Conservation (phyloP, 1,140 invertebrate genomes). For the Ostrea edulis region DNA sequence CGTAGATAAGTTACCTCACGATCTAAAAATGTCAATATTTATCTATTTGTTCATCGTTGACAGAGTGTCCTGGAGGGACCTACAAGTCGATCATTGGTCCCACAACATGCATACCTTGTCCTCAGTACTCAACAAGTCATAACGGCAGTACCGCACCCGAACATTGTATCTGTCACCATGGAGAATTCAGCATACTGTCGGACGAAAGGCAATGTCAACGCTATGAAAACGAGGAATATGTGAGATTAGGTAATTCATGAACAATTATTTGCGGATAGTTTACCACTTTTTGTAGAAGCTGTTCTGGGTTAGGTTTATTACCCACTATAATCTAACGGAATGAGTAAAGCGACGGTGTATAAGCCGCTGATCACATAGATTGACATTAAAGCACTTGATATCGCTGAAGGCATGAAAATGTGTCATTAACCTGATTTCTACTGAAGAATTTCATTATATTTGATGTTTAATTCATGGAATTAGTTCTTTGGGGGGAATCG, state of each 20-base stretch:
- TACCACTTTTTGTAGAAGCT: not conserved
- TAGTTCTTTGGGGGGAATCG: not conserved
- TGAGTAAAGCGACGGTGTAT: no score
- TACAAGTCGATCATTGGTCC: not conserved
- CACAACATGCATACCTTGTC: not conserved
- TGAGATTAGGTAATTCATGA: not conserved
- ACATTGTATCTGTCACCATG: not conserved
- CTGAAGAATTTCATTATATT: not conserved
- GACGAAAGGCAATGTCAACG: constrained; percentile 11
- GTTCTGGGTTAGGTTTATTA: no score
- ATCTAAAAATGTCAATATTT: no score
- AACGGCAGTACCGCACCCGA: not conserved
- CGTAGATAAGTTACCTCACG: no score
- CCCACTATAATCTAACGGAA: no score
- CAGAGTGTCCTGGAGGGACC: not conserved
- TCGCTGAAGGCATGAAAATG: not conserved
- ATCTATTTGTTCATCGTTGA: not conserved
- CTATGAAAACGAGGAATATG: constrained; percentile 13
- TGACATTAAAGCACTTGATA: not conserved
- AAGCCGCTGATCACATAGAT: not conserved
- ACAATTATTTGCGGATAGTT: not conserved
- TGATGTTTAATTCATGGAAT: not conserved
- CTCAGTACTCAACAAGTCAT: not conserved
- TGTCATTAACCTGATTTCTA: not conserved
- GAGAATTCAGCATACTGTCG: not conserved